Conservation (phyloP, 2,888 invertebrate genomes). For the Thumatha senex region DNA sequence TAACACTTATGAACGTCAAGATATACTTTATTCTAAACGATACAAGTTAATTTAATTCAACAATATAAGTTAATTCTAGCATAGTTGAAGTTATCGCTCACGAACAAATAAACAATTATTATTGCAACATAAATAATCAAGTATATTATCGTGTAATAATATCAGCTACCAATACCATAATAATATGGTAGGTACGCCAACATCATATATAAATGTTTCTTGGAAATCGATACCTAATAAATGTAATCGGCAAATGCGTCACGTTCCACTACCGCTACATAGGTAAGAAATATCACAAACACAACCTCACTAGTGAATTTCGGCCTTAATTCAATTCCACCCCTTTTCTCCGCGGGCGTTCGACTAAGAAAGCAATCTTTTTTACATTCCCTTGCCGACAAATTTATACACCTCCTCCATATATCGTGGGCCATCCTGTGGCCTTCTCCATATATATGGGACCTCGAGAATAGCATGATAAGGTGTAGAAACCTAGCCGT, state of each 20-base stretch:
- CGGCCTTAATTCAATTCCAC: constrained; percentile 80
- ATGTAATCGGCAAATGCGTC: constrained; percentile 64
- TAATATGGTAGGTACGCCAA: constrained; percentile 23
- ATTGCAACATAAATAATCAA: no score
- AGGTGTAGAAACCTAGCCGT: constrained; percentile 21
- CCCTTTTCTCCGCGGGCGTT: constrained; percentile 69
- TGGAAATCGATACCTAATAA: constrained; percentile 54
- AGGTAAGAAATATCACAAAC: constrained; percentile 74
- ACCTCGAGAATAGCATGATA: constrained; percentile 41
- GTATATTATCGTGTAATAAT: background rate
- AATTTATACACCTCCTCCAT: constrained; percentile 79
- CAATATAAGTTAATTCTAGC: no score
- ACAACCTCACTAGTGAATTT: constrained; percentile 68
- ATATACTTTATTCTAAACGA: no score
- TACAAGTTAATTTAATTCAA: no score
- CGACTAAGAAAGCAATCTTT: constrained; percentile 79
- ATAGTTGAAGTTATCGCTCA: no score
- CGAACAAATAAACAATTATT: no score
- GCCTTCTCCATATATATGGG: no score
- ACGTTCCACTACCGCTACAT: constrained; percentile 58
- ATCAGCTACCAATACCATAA: constrained; percentile 4
- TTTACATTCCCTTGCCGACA: constrained; percentile 80
- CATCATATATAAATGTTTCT: constrained; percentile 30
- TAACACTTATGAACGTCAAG: no score
- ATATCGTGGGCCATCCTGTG: constrained; percentile 71